Conservation (phyloP, 2,797 vertebrate genomes). For the Orientallactaga sibirica region DNA sequence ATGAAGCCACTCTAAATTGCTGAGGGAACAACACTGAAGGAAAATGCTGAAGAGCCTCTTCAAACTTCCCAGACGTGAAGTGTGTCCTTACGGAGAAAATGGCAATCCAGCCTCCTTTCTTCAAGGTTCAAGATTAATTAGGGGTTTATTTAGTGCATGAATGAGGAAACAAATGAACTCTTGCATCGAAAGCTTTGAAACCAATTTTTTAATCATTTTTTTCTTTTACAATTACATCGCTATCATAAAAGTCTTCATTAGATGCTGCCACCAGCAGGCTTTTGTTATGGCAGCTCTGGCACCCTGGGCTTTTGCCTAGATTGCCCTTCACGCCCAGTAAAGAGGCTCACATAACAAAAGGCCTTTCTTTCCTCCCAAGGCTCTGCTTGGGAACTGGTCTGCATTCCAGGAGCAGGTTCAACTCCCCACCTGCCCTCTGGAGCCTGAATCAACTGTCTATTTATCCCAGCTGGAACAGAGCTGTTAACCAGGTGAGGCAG, state of each 20-base stretch:
- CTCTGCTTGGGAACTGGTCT: background rate
- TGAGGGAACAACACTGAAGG: slow-evolving; percentile 86
- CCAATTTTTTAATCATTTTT: slow-evolving; percentile 87
- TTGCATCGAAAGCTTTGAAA: slow-evolving; percentile 85
- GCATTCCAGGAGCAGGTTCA: background rate
- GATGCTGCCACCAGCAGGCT: slow-evolving; percentile 80
- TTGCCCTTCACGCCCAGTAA: background rate
- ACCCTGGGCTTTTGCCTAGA: slow-evolving; percentile 74
- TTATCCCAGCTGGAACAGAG: no score
- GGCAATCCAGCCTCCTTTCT: slow-evolving; percentile 87
- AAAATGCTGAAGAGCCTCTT: slow-evolving; percentile 88
- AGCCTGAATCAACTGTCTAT: background rate
- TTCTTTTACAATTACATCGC: slow-evolving; percentile 86
- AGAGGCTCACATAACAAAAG: background rate
- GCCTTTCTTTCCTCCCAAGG: background rate
- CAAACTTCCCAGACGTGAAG: slow-evolving; percentile 88
- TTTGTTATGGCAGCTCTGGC: slow-evolving; percentile 80
- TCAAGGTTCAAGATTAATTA: slow-evolving; percentile 89
- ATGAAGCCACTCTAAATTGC: slow-evolving; percentile 86
- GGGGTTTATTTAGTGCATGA: slow-evolving; percentile 88
- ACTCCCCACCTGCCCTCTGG: no score
- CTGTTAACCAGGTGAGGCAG: background rate
- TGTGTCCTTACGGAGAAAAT: slow-evolving; percentile 85
- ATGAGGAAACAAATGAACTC: slow-evolving; percentile 88
- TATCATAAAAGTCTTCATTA: slow-evolving; percentile 88